Conservation (phyloP, 1,140 invertebrate species). For the Ctenoplectra terminalis region DNA sequence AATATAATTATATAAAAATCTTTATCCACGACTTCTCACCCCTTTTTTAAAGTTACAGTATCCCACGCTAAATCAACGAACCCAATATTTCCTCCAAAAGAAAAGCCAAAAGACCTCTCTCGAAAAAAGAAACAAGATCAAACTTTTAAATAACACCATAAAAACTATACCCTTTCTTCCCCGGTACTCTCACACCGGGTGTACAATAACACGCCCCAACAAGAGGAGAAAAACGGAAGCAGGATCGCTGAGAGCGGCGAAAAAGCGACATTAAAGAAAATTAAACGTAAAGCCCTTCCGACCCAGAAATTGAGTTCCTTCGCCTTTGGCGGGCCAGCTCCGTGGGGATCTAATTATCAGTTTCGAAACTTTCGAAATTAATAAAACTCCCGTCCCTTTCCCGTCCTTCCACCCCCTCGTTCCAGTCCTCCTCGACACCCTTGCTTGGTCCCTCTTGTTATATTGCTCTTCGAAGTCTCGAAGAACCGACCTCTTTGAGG, state of each 20-base stretch:
- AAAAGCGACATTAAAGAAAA: conserved; percentile 52
- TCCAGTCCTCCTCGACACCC: conserved; percentile 40
- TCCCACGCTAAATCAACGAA: no score
- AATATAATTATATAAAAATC: no score
- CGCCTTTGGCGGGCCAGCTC: conserved; percentile 63
- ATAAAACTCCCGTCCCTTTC: conserved; percentile 74
- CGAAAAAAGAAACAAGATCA: background rate
- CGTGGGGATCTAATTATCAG: conserved; percentile 80
- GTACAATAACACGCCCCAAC: background rate
- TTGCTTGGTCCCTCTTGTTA: conserved; percentile 65
- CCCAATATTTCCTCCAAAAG: no score
- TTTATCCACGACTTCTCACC: no score
- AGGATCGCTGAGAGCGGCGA: background rate
- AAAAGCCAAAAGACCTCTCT: no score
- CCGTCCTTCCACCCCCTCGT: background rate
- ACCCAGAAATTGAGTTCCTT: conserved; percentile 66
- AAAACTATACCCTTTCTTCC: background rate
- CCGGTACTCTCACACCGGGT: background rate
- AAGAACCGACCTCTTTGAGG: conserved; percentile 70
- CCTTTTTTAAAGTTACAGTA: no score
- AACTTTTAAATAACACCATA: background rate
- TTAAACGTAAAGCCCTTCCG: conserved; percentile 44
- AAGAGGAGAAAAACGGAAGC: background rate
- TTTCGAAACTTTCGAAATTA: conserved; percentile 80
- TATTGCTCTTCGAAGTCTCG: conserved; percentile 71